phyloP scores from a whole-genome alignment of 2,888 invertebrate genomes.

The Diarsia rubi region DNA sequence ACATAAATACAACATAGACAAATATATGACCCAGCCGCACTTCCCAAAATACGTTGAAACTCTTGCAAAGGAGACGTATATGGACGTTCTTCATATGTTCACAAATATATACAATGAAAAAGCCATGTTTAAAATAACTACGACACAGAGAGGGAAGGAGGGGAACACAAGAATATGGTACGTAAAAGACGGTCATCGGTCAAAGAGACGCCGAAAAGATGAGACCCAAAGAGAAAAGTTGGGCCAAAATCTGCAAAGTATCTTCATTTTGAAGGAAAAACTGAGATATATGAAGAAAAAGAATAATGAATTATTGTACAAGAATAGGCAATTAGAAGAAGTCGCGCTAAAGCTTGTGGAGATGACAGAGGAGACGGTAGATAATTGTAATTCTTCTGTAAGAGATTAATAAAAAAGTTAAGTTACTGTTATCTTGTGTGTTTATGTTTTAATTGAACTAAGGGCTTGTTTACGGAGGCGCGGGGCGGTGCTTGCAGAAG shows the following conservation, averaged over 20 bases:
- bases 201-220: conserved; percentile 63
- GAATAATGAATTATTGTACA: conserved; percentile 51
- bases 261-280: conserved; percentile 61
- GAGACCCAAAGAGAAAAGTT: conserved; percentile 53
- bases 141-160: conserved; percentile 73
- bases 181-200: conserved; percentile 65
- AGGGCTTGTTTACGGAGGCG: too few species aligned
- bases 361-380: conserved; percentile 40
- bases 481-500: too few species aligned
- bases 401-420: conserved; percentile 44
- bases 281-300: conserved; percentile 55
- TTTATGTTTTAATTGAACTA: conserved; percentile 7
- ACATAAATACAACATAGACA: conserved; percentile 74
- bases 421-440: conserved; percentile 35
- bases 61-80: conserved; percentile 70
- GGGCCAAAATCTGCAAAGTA: conserved; percentile 59
- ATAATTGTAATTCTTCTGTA: conserved; percentile 22
- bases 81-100: conserved; percentile 72
- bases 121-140: conserved; percentile 76
- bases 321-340: conserved; percentile 61
- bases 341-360: conserved; percentile 57
- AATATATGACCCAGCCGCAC: conserved; percentile 72
- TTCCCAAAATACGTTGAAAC: conserved; percentile 74
- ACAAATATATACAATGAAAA: conserved; percentile 73
- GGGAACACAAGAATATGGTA: conserved; percentile 75